A percentile compares a stretch with the other conserved stretches of the same genome.
phyloP scores from a whole-genome alignment of 2,797 vertebrate species.

The Delichon dasypus region DNA sequence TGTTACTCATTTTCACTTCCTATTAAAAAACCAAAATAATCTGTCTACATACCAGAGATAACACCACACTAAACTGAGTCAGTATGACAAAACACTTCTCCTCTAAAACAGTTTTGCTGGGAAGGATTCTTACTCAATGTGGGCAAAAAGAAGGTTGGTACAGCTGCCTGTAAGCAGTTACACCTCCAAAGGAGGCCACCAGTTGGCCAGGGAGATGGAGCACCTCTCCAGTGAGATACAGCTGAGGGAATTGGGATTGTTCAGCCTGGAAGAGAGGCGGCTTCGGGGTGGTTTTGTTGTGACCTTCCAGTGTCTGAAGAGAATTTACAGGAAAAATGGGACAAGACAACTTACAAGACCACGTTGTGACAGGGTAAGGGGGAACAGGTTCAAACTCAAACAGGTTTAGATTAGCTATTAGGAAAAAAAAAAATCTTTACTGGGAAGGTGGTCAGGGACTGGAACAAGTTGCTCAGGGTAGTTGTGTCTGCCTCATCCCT shows the following conservation, averaged over 20 bases:
- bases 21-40: background rate
- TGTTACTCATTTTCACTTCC: background rate
- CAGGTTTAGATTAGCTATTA: background rate
- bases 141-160: background rate
- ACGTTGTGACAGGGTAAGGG: background rate
- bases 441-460: background rate
- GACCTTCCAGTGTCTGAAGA: background rate
- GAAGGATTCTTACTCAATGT: background rate
- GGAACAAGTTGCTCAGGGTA: background rate
- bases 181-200: background rate
- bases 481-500: no score
- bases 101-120: background rate
- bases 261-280: background rate
- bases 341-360: background rate
- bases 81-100: background rate
- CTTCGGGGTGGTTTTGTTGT: accelerated
- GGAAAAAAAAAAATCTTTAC: background rate
- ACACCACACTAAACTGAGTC: accelerated
- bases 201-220: background rate
- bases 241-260: background rate
- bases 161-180: no score
- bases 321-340: background rate
- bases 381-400: background rate
- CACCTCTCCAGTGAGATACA: no score
- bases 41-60: background rate